Conservation (phyloP, 2,888 invertebrate species). For the Antheraea assamensis region DNA sequence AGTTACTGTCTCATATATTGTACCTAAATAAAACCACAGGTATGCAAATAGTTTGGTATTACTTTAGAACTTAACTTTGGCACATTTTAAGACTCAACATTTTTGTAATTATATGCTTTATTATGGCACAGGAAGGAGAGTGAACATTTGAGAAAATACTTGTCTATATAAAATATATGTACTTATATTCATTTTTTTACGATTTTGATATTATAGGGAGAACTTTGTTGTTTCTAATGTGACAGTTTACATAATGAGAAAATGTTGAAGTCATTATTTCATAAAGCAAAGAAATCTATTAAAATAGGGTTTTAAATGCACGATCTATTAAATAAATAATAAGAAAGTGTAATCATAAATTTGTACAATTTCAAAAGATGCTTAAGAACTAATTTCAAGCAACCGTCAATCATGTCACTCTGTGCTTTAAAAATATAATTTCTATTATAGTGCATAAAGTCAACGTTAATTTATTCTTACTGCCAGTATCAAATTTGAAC, state of each 20-base stretch:
- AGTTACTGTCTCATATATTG: neutral
- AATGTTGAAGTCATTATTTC: neutral
- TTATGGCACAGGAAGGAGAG: neutral
- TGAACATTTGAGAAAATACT: neutral
- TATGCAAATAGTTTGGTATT: neutral
- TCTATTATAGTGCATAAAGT: conserved; percentile 29
- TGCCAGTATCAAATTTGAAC: conserved; percentile 84
- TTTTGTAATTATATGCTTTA: neutral
- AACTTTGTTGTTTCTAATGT: too few relatives aligned
- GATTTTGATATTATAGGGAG: too few relatives aligned
- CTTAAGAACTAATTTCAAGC: conserved; percentile 24
- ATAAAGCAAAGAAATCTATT: neutral
- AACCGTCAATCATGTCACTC: conserved; percentile 29
- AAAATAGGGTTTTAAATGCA: neutral
- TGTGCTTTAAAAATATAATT: conserved; percentile 39
- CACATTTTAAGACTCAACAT: neutral
- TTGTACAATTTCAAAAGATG: conserved; percentile 17
- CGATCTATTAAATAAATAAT: neutral
- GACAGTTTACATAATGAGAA: neutral
- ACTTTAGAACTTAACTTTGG: neutral
- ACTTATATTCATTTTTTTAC: too few relatives aligned
- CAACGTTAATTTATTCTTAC: conserved; percentile 60
- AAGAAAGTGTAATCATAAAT: neutral
- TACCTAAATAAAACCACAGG: too few relatives aligned
- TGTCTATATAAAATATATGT: neutral